phyloP scores from a whole-genome alignment of 2,113 vertebrate species.

The Mobula birostris region DNA sequence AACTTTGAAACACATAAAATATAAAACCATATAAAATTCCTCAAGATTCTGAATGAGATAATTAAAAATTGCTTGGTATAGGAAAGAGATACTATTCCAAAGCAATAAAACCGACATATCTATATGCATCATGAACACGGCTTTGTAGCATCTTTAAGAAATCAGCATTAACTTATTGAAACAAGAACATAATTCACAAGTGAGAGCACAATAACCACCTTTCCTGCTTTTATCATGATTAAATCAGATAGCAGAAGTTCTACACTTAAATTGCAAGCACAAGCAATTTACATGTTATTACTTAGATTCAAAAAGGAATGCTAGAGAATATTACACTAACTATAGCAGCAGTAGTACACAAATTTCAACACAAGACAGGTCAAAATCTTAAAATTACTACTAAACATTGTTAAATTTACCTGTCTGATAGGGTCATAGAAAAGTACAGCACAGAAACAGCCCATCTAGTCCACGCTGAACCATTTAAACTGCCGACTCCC shows the following conservation, averaged over 20 bases:
- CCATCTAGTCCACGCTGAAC: too few relatives aligned
- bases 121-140: not conserved
- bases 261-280: not conserved
- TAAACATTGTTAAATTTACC: not conserved
- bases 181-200: not conserved
- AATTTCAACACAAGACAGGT: not conserved
- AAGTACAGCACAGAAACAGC: too few relatives aligned
- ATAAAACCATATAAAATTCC: not conserved
- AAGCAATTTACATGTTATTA: not conserved
- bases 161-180: too few relatives aligned
- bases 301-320: not conserved
- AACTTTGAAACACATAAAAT: not conserved
- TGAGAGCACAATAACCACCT: not conserved
- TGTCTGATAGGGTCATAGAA: not conserved
- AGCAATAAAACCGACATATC: not conserved
- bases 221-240: not conserved
- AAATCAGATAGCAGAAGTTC: not conserved
- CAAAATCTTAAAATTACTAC: not conserved
- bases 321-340: not conserved
- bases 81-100: not conserved
- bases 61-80: not conserved
- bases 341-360: not conserved
- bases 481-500: too few relatives aligned
- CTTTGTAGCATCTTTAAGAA: not conserved
- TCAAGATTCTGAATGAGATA: too few relatives aligned